These are phyloP conservation scores for Resseliella maxima DNA, from an alignment of 2,888 invertebrate genomes.

Conservation along the genomic window DNA sequence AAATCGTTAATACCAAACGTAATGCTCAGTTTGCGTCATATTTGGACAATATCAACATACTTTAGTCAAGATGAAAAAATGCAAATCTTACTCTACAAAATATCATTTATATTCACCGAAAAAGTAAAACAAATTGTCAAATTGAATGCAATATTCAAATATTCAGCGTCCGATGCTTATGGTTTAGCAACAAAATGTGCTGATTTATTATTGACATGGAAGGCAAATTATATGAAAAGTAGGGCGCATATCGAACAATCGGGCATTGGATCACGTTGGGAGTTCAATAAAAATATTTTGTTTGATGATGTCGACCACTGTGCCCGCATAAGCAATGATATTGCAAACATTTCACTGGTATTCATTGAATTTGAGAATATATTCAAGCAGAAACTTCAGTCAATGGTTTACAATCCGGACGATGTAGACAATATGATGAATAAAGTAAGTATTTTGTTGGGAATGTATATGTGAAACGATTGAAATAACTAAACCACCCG, in stretches of 20 bases:
- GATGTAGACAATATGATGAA: slow-evolving; percentile 75
- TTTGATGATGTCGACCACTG: slow-evolving; percentile 90
- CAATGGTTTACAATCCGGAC: slow-evolving; percentile 87
- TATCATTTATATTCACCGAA: slow-evolving; percentile 84
- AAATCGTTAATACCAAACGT: slow-evolving; percentile 80
- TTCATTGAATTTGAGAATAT: slow-evolving; percentile 90
- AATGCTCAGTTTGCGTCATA: slow-evolving; percentile 86
- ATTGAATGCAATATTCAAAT: slow-evolving; percentile 82
- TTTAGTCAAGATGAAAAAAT: slow-evolving; percentile 88
- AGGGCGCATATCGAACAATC: slow-evolving; percentile 86
- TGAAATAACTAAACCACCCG: no score
- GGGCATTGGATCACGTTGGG: slow-evolving; percentile 89
- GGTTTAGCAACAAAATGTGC: slow-evolving; percentile 66
- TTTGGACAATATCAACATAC: slow-evolving; percentile 90
- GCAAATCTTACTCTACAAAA: slow-evolving; percentile 83
- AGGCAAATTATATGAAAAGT: slow-evolving; percentile 78
- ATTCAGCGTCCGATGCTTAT: slow-evolving; percentile 62
- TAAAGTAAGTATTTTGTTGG: slow-evolving; percentile 56
- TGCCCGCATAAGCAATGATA: slow-evolving; percentile 80
- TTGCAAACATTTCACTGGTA: slow-evolving; percentile 82
- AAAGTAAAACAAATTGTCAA: slow-evolving; percentile 79
- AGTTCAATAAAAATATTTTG: slow-evolving; percentile 84
- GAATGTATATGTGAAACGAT: slow-evolving; percentile 45
- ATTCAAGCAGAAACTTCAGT: slow-evolving; percentile 86
- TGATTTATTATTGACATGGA: slow-evolving; percentile 66